Evolutionary conservation across 1,140 invertebrate species (phyloP).

Genomic region (Ericerus pela): DNA sequence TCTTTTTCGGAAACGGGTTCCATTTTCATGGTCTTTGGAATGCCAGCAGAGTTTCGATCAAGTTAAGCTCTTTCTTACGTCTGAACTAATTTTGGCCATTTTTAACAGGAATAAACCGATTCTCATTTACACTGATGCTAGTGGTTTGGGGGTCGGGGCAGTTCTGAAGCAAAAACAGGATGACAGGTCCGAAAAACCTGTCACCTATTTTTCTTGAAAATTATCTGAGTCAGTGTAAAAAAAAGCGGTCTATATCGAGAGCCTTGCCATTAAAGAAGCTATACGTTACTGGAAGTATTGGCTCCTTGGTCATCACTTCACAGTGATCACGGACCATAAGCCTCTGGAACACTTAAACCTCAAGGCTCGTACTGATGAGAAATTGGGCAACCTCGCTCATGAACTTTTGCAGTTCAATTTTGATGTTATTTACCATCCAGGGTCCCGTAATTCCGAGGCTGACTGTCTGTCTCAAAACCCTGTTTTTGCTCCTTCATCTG

Average conservation of each 20-base stretch:
- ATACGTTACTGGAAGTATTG: constrained; percentile 31
- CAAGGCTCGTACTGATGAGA: constrained; percentile 28
- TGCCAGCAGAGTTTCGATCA: constrained; percentile 28
- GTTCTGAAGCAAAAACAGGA: constrained; percentile 27
- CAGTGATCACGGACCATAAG: constrained; percentile 30
- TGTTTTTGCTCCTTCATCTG: constrained; percentile 20
- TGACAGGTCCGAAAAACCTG: constrained; percentile 24
- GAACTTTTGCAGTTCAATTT: constrained; percentile 30
- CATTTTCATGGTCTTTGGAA: constrained; percentile 26
- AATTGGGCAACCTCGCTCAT: constrained; percentile 28
- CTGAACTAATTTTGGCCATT: constrained; percentile 27
- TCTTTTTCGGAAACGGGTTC: constrained; percentile 26
- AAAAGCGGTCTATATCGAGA: constrained; percentile 29
- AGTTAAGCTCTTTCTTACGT: constrained; percentile 28
- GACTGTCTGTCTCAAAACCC: constrained; percentile 23
- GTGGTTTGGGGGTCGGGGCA: too few relatives aligned
- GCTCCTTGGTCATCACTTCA: constrained; percentile 29
- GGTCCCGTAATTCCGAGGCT: constrained; percentile 21
- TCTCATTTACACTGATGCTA: too few relatives aligned
- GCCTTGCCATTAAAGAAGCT: constrained; percentile 30
- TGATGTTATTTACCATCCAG: constrained; percentile 21
- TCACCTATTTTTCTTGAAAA: too few relatives aligned
- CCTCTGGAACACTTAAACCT: constrained; percentile 31
- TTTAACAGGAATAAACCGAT: constrained; percentile 26
- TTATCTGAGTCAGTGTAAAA: too few relatives aligned